Base-by-base conservation (phyloP, 2,113 vertebrate species). In the Galeopterus variegatus region DNA sequence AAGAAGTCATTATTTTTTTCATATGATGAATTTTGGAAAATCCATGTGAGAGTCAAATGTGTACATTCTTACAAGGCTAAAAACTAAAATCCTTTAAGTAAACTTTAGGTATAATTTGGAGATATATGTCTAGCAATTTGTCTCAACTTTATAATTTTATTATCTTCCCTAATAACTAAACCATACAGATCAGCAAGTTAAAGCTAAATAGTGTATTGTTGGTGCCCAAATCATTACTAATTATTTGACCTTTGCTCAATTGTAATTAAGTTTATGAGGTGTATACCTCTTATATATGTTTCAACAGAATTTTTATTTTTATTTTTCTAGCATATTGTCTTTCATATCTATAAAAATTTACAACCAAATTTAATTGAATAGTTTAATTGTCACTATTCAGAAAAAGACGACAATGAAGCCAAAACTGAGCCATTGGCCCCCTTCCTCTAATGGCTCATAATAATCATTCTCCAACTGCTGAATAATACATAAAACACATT, bases 361-460 rank as follows among this genome's bases (percentile, higher is more conserved):
- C 60, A 52, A 67, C 77, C 62, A 82, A 87, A 52, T 91, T 81
- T 33, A 97, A 52, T 50, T 76, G 64, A 91, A 83, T 73, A 75
- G 33, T 48, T 80, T 77, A 73, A 91, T 48, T 58, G 26, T 91
- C 21, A 77, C 54, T 84, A 23, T 26, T 60, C 84, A 89, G 80
- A 41, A 95, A 94, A 88, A 85, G 31, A 64, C 80, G 19, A 15
- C 65, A 26, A 33, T 33, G 11, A n/a, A 73, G 19, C n/a, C 41
- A 60, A 79, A 89, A 84, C 56, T 33, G 2, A 85, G 58, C 50
- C 56, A 72, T 65, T 79, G 17, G 7, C 18, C n/a, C 36, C 54
- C 18, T 85, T 91, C 36, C 45, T 92, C 5, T 90, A 72, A 33
- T 41, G 36, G 31, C 14, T 88, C 56, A 89, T n/a, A 89, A 70